Base-by-base conservation (phyloP, 2,113 vertebrate species). In the Melanerpes formicivorus region DNA sequence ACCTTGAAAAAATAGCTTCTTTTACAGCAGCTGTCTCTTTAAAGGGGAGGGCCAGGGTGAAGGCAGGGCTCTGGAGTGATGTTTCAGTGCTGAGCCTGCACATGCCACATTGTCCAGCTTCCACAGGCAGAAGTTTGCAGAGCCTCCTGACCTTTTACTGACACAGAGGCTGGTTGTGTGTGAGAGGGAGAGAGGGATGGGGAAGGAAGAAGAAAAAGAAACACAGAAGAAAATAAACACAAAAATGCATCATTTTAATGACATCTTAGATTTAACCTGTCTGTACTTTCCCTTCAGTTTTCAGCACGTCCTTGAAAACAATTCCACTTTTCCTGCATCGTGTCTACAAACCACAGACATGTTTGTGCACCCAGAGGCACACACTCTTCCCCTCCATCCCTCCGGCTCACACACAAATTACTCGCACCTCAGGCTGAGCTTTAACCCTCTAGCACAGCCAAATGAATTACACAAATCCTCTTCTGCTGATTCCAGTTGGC, bases 41-140 rank as follows among this genome's bases (percentile, higher is more conserved):
- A 97, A 97, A 96, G 96, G 87, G 90, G 95, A 97, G 93, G 88
- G 76, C 95, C 54, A 48, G 93, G 90, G 69, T 0, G 2, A 94
- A 96, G 59, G 91, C 78, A 90, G 90, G 65, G 81, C 72, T 46
- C 97, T 97, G 82, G 81, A 96, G 77, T 94, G 96, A 84, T 96
- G 95, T 96, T 97, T 95, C 11, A 70, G 80, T 97, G 96, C 94
- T 88, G 95, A 92, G 80, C 58, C 89, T 95, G 95, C 95, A 94
- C 91, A 95, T 92, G 91, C 82, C 78, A 70, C 93, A 86, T 96
- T 95, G 95, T 96, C 91, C 94, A 82, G 14, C 92, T 90, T 96
- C 90, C 95, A 93, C 69, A 76, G 90, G 88, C 90, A 96, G 91
- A 95, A 96, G 92, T 74, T 87, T 46, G 82, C 78, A 80, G 78